These are phyloP conservation scores for Pogonomyrmex californicus DNA, from an alignment of 1,140 invertebrate species.

Conservation along the genomic window DNA sequence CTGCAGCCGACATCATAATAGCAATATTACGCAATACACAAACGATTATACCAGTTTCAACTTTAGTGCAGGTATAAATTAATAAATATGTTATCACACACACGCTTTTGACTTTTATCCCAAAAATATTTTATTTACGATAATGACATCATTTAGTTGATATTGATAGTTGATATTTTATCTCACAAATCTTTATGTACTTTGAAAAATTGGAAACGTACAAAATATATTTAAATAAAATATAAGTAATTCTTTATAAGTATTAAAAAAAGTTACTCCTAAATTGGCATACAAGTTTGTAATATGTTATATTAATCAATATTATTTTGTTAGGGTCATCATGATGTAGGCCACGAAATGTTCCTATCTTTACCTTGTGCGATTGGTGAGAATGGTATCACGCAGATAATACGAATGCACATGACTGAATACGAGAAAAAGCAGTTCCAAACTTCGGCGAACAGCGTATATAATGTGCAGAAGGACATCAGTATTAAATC, in stretches of 20 bases:
- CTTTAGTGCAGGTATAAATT: conserved; percentile 86
- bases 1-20: conserved; percentile 86
- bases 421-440: conserved; percentile 87
- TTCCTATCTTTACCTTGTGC: conserved; percentile 88
- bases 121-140: background rate
- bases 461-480: conserved; percentile 84
- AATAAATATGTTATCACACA: background rate
- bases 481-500: conserved; percentile 74
- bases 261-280: background rate
- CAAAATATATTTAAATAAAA: background rate
- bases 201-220: background rate
- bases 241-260: background rate
- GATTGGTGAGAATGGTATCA: conserved; percentile 88
- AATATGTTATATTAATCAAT: background rate
- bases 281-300: background rate
- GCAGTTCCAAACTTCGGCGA: conserved; percentile 86
- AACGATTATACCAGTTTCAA: conserved; percentile 87
- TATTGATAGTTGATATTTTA: background rate
- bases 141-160: background rate
- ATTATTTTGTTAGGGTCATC: conserved; percentile 85
- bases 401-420: conserved; percentile 87
- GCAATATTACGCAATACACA: conserved; percentile 87
- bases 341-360: conserved; percentile 88
- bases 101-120: background rate
- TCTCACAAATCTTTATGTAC: background rate